phyloP scores from a whole-genome alignment of 2,113 vertebrate species.

The Gavialis gangeticus region DNA sequence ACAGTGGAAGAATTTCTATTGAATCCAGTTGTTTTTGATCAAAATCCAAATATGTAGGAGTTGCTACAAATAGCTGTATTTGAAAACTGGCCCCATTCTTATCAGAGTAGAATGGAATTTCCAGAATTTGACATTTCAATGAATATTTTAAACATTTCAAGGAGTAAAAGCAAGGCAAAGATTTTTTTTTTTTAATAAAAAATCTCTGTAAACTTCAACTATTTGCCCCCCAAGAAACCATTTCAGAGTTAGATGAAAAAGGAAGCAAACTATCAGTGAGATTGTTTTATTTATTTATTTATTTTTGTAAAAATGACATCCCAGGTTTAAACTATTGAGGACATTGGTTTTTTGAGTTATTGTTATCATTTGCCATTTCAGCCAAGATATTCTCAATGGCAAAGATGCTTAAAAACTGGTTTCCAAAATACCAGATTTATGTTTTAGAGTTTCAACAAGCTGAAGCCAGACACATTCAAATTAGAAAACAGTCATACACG shows the following conservation, averaged over 20 bases:
- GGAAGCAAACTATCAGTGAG: background rate
- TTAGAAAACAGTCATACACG: background rate
- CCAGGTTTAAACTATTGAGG: background rate
- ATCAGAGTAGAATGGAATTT: background rate
- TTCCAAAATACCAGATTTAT: background rate
- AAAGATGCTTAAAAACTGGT: background rate
- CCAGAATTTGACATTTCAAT: background rate
- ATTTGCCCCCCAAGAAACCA: background rate
- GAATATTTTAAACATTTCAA: background rate
- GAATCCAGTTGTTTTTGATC: conserved; percentile 2
- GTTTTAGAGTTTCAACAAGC: background rate
- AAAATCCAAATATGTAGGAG: background rate
- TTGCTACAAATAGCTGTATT: background rate
- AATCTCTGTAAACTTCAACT: background rate
- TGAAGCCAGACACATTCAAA: background rate
- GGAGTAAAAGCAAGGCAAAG: background rate
- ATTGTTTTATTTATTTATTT: no score
- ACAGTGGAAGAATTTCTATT: background rate
- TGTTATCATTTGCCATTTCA: background rate
- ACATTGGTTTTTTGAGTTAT: background rate
- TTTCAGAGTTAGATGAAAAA: background rate
- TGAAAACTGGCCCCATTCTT: background rate
- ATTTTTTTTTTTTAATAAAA: background rate
- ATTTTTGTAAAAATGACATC: background rate
- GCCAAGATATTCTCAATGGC: background rate